Conservation (phyloP, 1,140 invertebrate species). For the Physella acuta region DNA sequence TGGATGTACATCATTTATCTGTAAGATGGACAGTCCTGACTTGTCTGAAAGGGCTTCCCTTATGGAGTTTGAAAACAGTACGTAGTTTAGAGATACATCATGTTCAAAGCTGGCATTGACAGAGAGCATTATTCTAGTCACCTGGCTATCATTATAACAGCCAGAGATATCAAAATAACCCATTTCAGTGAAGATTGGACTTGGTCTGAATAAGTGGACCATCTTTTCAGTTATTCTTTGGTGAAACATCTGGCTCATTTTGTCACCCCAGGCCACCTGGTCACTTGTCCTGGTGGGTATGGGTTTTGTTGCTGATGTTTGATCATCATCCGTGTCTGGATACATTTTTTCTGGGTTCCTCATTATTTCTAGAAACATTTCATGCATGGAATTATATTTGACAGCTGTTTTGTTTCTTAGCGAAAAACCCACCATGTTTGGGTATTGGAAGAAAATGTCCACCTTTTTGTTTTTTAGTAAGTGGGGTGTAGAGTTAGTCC, state of each 20-base stretch:
- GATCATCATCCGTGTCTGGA: too few species aligned
- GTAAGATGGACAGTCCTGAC: neutral
- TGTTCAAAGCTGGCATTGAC: neutral
- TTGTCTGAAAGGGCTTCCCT: neutral
- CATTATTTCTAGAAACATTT: neutral
- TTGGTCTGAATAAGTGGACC: constrained; percentile 1
- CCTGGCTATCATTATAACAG: neutral
- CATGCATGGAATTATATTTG: neutral
- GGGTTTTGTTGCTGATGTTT: neutral
- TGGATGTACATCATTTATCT: neutral
- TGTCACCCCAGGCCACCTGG: constrained; percentile 9
- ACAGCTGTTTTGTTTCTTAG: neutral
- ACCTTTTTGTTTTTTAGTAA: neutral
- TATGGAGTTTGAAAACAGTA: constrained; percentile 1
- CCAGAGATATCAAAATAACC: constrained; percentile 2
- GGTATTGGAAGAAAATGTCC: neutral
- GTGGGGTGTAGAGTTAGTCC: neutral
- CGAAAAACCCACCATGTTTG: too few species aligned
- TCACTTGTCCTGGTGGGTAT: neutral
- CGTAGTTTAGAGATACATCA: neutral
- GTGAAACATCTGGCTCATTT: neutral
- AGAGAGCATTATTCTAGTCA: neutral
- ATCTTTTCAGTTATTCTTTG: constrained; percentile 3
- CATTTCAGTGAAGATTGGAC: neutral
- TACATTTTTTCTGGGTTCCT: neutral